Evolutionary conservation across 2,888 invertebrate species (phyloP), one percentile per base, ranked within the genome.

Genomic region (Anorthoa munda): DNA sequence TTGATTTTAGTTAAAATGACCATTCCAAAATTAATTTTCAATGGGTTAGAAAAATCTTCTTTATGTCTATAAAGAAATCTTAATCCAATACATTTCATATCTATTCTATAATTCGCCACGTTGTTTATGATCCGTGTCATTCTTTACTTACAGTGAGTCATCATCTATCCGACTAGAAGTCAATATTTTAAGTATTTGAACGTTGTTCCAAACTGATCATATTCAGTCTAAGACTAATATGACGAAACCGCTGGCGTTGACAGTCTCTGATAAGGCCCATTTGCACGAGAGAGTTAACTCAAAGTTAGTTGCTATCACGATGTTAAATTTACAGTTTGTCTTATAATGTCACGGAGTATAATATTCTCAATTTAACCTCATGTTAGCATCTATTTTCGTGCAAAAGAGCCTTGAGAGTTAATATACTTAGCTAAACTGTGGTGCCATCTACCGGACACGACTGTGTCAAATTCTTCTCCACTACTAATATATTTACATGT

Each of bases 401-500:
- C 7, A 31, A 31, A 31, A 7, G 1, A 1, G 39, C 39, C 39
- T 39, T 9, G 9, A 9, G 2, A 53, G 13, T 69, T n/a, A 13
- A 53, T 51, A 39, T 11, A 55, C 1, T 9, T 39, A 39, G 48
- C n/a, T 39, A 45, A n/a, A 17, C 17, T 48, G 17, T 17, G 48
- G 23, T 45, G 2, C 26, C 3, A 7, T 48, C 21, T 46, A 46
- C 63, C 50, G 17, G 55, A 51, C 13, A 46, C 31, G 15, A 46
- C 50, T 26, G 2, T 15, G 26, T 61, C 50, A 5, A 23, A 31
- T 31, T 21, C n/a, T 53, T 72, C 56, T 48, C 65, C 78, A 78
- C 71, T 70, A 55, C 9, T 55, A 13, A 68, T 60, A 21, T 60
- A 50, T 59, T 60, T 26, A 45, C 48, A 71, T 70, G 60, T 75